A percentile compares a stretch with the other conserved stretches of the same genome.
Evolutionary conservation across 30 jellyfish, hydroid and myxozoan genomes (phyloP).

Genomic region (Rhopilema esculentum): DNA sequence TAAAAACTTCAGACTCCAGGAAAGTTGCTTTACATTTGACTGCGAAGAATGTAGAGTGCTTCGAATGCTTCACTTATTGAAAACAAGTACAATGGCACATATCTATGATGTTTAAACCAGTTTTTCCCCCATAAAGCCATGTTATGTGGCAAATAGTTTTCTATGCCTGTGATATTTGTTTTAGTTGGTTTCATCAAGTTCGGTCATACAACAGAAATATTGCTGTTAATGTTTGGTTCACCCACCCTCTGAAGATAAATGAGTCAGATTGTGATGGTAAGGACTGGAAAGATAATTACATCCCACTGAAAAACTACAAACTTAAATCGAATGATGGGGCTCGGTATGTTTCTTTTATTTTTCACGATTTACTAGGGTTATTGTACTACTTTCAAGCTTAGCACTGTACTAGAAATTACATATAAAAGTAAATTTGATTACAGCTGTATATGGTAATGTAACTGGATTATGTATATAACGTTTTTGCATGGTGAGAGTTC

Average conservation of each 20-base stretch:
- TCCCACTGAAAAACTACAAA: slow-evolving; percentile 61
- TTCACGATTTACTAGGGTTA: too few relatives aligned
- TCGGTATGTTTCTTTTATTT: slow-evolving; percentile 33
- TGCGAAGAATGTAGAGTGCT: too few relatives aligned
- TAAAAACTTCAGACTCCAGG: too few relatives aligned
- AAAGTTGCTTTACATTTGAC: too few relatives aligned
- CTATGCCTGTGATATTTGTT: background rate
- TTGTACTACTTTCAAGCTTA: too few relatives aligned
- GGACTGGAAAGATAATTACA: slow-evolving; percentile 26
- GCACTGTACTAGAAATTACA: too few relatives aligned
- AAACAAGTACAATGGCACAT: background rate
- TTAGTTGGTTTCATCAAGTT: slow-evolving; percentile 93
- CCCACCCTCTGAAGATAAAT: slow-evolving; percentile 69
- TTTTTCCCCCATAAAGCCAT: too few relatives aligned
- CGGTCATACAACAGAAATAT: slow-evolving; percentile 83
- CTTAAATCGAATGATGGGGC: slow-evolving; percentile 71
- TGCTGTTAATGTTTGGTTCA: slow-evolving; percentile 96
- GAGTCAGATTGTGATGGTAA: slow-evolving; percentile 79
- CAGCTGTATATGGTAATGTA: too few relatives aligned
- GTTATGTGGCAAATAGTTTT: background rate
- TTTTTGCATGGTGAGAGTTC: too few relatives aligned
- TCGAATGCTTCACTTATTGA: too few relatives aligned
- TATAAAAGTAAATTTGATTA: too few relatives aligned
- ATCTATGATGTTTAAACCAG: background rate
- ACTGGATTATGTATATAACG: too few relatives aligned